These are phyloP conservation scores for Meloidogyne chitwoodi DNA, from an alignment of 1,140 invertebrate species.

Conservation along the genomic window DNA sequence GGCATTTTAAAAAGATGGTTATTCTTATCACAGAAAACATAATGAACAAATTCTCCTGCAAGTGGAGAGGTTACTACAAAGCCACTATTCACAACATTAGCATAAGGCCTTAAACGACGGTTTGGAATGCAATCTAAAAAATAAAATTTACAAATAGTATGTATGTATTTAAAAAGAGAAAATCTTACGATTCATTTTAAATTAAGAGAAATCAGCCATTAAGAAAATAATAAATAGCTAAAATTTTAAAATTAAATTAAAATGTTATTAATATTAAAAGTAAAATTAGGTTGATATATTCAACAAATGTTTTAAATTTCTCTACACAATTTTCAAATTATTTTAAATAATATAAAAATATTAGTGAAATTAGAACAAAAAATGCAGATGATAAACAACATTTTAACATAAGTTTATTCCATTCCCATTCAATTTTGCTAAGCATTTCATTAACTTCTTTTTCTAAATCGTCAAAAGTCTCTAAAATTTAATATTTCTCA, in stretches of 20 bases:
- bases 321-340: not conserved
- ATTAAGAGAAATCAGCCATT: not conserved
- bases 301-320: not conserved
- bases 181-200: slow-evolving; percentile 5
- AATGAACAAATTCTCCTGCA: not conserved
- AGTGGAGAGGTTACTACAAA: slow-evolving; percentile 13
- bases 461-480: not conserved
- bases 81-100: not conserved
- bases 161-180: too few species aligned
- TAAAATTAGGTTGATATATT: too few species aligned
- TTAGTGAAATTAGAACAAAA: slow-evolving; percentile 1
- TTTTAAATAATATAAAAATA: not conserved
- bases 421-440: not conserved
- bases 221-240: not conserved
- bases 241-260: not conserved
- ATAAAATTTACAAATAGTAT: not conserved
- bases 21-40: slow-evolving; percentile 21
- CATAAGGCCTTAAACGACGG: slow-evolving; percentile 8
- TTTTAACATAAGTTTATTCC: not conserved
- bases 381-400: not conserved
- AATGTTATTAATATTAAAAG: not conserved
- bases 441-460: not conserved
- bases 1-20: slow-evolving; percentile 12
- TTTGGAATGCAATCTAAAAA: slow-evolving; percentile 23
- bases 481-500: not conserved